Evolutionary conservation across 2,797 vertebrate species (phyloP), one percentile per base, ranked within the genome.

Genomic region (Melanotaenia pygmaea): DNA sequence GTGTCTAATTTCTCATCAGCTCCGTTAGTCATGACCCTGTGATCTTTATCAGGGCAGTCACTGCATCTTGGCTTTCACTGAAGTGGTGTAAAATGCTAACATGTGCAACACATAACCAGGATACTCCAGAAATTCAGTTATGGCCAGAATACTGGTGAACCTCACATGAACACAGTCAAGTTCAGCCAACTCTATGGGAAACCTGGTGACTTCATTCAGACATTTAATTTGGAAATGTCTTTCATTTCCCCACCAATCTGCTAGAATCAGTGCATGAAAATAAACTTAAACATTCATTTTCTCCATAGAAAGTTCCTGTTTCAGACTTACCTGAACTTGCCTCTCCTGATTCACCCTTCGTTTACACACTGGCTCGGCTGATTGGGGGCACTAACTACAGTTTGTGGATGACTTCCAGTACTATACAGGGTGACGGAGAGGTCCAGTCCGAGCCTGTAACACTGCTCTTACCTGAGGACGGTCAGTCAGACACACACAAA

Each of bases 401-500:
- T 78, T 67, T 99, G 24, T 99, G 97, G 98, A 88, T 99, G 91
- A 96, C 95, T 82, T 96, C 96, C 90, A 97, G 95, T 84, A 98
- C 96, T 51, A 72, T 93, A 69, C 89, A 95, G 87, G 97, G 97
- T 87, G 95, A 98, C 69, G 97, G 97, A 88, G 95, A 96, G 76
- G 94, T 97, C 93, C 93, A 82, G 83, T 98, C 96, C 83, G 80
- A 95, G 51, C 83, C 92, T 78, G 81, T 97, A 82, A 91, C 93
- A 0, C 78, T 99, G 37, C 83, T 94, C 61, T 95, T 97, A 79
- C 96, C 96, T 67, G 95, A 97, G 86, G 96, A 97, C 64, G 96
- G 98, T 99, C 96, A 95, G 97, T 95, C 82, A 85, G 68, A 87
- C 54, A 69, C 72, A 67, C 72, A 81, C 85, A 76, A 38, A 62